Percentiles rank a stretch among this genome's conserved stretches.
phyloP scores from a whole-genome alignment of 2,797 vertebrate species.

The Urosaurus nigricauda region DNA sequence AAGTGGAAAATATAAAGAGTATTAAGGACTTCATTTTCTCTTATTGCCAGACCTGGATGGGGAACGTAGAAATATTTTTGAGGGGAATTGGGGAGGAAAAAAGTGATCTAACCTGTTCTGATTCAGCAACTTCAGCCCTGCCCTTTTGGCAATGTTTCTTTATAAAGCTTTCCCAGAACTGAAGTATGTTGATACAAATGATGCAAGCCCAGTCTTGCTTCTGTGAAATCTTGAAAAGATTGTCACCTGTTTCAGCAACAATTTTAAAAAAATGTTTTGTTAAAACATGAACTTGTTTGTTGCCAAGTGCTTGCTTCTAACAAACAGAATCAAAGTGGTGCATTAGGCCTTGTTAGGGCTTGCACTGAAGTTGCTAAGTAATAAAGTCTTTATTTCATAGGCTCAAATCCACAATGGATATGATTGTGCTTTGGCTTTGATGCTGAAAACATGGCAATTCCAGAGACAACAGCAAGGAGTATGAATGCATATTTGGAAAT shows the following conservation, averaged over 20 bases:
- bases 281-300: neutral
- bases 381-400: slow-evolving; percentile 27
- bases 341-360: neutral
- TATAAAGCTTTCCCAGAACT: neutral
- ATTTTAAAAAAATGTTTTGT: neutral
- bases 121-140: slow-evolving; percentile 26
- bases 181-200: neutral
- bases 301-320: slow-evolving; percentile 9
- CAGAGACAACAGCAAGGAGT: neutral
- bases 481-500: slow-evolving; percentile 33
- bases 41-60: neutral
- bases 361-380: neutral
- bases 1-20: neutral
- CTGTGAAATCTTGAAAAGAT: neutral
- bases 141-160: neutral
- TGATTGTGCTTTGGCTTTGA: neutral
- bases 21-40: neutral
- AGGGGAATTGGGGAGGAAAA: slow-evolving; percentile 13
- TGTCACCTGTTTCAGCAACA: neutral
- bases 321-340: neutral
- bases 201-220: neutral
- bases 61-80: slow-evolving; percentile 13
- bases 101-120: slow-evolving; percentile 14
- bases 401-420: slow-evolving; percentile 3
- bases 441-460: slow-evolving; percentile 10